Base-by-base conservation (phyloP, 2,797 vertebrate species). In the Urophycis tenuis region DNA sequence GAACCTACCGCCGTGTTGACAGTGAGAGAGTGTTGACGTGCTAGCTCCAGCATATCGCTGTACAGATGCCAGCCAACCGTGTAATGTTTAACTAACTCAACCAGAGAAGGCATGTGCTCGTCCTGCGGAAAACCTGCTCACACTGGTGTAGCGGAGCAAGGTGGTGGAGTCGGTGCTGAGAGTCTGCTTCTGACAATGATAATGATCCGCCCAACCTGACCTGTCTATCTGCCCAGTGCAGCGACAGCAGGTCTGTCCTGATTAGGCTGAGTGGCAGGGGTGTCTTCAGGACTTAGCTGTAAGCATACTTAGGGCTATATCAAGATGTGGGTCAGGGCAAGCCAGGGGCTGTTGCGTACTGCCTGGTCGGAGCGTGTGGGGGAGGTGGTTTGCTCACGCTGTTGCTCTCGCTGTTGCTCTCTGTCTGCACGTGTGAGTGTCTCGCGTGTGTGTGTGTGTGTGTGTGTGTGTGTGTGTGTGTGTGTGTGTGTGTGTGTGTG, bases 261-360 rank as follows among this genome's bases (percentile, higher is more conserved):
- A 94, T 93, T 93, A 92, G 90, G 90, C 89, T 89, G 89, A 90
- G 88, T 91, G 91, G 91, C 90, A 92, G 90, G 91, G 90, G 90
- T 90, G 92, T 91, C 91, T 92, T 89, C 89, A 87, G 91, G 92
- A 93, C 91, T 94, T 93, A 93, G 89, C 89, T 91, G 88, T 94
- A 93, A 94, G 92, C 92, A 88, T 92, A 92, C 93, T 94, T 94
- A 94, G 89, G 91, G 92, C 93, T 94, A 92, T 93, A 94, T 92
- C 92, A 93, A 94, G 93, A 94, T 93, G 90, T 93, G 92, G 93
- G 92, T 93, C 92, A 93, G 91, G 91, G 91, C 92, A 91, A 92
- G 90, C 88, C 87, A 89, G 90, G 90, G 91, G 89, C 91, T 91
- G 89, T 91, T 89, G 90, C 88, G 86, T 87, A 88, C 87, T 80